A percentile compares a stretch with the other conserved stretches of the same genome.
These are phyloP conservation scores for Myiozetetes cayanensis DNA, from an alignment of 2,113 vertebrate species.

Conservation along the genomic window DNA sequence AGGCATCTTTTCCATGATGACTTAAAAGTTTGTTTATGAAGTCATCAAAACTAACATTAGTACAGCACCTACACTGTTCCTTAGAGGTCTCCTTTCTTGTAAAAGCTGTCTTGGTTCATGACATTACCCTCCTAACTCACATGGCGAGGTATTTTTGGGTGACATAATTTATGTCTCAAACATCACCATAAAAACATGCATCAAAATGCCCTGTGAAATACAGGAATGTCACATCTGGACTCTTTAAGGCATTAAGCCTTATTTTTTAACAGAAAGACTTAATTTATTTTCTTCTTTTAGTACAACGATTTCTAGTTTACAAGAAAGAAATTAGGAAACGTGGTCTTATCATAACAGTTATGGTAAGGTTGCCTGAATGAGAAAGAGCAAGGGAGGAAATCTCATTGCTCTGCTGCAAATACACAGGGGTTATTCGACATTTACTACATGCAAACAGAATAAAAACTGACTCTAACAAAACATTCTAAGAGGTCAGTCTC, in stretches of 20 bases:
- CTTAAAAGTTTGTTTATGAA: neutral
- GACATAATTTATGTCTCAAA: neutral
- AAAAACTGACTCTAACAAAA: neutral
- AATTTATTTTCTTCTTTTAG: neutral
- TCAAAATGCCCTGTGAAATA: neutral
- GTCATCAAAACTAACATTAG: neutral
- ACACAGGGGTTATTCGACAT: neutral
- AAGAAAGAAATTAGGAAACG: neutral
- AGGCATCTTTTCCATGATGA: neutral
- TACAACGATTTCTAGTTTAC: neutral
- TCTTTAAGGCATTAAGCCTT: neutral
- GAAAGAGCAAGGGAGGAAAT: neutral
- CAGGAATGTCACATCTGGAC: fast-evolving
- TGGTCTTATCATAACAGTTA: neutral
- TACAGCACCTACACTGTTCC: neutral
- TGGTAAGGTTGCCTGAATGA: neutral
- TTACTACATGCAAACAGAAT: neutral
- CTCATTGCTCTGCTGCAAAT: neutral
- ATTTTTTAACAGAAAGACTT: neutral
- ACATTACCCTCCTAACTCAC: neutral
- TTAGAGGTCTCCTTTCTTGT: neutral
- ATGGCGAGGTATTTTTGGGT: neutral
- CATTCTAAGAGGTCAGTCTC: neutral
- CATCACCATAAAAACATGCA: neutral
- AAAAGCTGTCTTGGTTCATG: neutral